Evolutionary conservation across 2,888 invertebrate species (phyloP), one percentile per base, ranked within the genome.

Genomic region (Chymomyza amoena): DNA sequence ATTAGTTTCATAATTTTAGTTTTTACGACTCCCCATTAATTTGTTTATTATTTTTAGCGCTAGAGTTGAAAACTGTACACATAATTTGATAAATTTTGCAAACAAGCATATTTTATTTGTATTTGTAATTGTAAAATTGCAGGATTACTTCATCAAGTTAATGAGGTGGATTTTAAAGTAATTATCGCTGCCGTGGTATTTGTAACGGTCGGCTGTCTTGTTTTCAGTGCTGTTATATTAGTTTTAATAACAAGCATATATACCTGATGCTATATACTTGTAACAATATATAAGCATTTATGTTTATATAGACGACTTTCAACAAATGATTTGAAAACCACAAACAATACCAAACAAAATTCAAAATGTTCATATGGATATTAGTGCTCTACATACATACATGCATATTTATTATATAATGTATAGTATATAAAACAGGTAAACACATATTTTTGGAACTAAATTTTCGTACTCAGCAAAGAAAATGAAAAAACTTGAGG

Each of bases 81-180:
- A 13, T 45, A 45, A 45, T 45, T 45, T 45, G 13, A 13, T 15
- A 13, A 45, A 45, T 45, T 76, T 79, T 75, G 76, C 70, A 75
- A 76, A 45, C 75, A 56, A 60, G 69, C 68, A 68, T 69, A 70
- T 76, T 75, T 81, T 71, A 71, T 66, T 70, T 77, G 78, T 73
- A 80, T 80, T 72, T 86, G 80, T 83, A 84, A 86, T 72, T 86
- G 80, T 83, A 84, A 86, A 87, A 89, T 91, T 91, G 81, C 91
- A 91, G 91, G 91, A 91, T 75, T 91, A 89, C 90, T 89, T 91
- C 89, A 90, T 90, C 89, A 91, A 91, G 89, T 91, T 91, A 83
- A 90, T 91, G 89, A 91, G 90, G 86, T 91, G 91, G 91, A 91
- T 91, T 79, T 91, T 91, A 91, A 91, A 91, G 88, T 91, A 90